A percentile compares a stretch with the other conserved stretches of the same genome.
These are phyloP conservation scores for Pelosia muscerda DNA, from an alignment of 2,888 invertebrate species.

Conservation along the genomic window DNA sequence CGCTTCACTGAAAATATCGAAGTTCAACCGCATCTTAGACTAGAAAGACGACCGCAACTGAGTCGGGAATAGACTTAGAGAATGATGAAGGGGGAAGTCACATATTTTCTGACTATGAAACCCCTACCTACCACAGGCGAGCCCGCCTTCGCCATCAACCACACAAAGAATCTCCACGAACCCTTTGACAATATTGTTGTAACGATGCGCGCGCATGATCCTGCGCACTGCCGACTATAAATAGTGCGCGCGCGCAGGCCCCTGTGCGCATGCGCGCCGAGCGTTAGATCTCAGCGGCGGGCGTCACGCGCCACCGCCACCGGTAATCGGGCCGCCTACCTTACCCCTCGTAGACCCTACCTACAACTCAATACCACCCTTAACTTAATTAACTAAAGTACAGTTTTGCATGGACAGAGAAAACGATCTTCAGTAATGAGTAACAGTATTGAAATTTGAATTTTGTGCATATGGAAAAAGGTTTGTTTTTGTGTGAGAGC, in stretches of 20 bases:
- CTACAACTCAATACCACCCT: slow-evolving; percentile 23
- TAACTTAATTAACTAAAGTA: slow-evolving; percentile 26
- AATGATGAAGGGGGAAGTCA: too few relatives aligned
- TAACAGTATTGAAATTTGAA: slow-evolving; percentile 32
- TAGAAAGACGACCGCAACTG: too few relatives aligned
- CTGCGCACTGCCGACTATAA: slow-evolving; percentile 16
- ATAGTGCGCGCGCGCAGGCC: slow-evolving; percentile 36
- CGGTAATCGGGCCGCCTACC: slow-evolving; percentile 79
- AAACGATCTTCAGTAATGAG: slow-evolving; percentile 22
- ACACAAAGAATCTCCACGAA: slow-evolving; percentile 27
- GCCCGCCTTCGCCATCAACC: slow-evolving; percentile 22
- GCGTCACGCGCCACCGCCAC: slow-evolving; percentile 77
- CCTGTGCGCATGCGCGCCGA: slow-evolving; percentile 56
- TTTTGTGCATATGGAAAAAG: slow-evolving; percentile 25
- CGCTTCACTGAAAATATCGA: too few relatives aligned
- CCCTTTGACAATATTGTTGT: slow-evolving; percentile 23
- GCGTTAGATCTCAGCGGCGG: slow-evolving; percentile 82
- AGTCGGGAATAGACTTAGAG: too few relatives aligned
- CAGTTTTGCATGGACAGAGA: slow-evolving; percentile 12
- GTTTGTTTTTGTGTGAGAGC: slow-evolving; percentile 28
- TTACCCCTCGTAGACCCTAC: slow-evolving; percentile 49
- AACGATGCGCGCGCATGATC: slow-evolving; percentile 13
- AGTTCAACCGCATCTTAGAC: too few relatives aligned
- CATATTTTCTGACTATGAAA: slow-evolving; percentile 3
- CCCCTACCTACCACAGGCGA: slow-evolving; percentile 21